Evolutionary conservation across 2,797 vertebrate genomes (phyloP), one percentile per base, ranked within the genome.

Genomic region (Gambelia wislizenii): DNA sequence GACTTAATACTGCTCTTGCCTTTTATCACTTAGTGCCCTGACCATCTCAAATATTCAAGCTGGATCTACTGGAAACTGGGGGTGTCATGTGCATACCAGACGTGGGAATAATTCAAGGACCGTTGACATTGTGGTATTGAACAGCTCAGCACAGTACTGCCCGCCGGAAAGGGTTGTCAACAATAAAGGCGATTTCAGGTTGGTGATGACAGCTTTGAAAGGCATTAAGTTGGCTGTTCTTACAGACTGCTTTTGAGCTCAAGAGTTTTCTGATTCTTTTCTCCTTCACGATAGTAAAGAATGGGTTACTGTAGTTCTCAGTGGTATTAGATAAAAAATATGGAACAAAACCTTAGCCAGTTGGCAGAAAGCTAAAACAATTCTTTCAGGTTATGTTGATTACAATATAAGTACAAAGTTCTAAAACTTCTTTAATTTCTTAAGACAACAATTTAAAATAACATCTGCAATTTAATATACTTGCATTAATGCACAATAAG

Each of bases 161-260:
- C 96, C 97, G 5, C 97, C 98, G 1, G 99, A 99, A 91, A 97
- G 98, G 1, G 96, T 99, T 89, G 97, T 98, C 42, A 99, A 99
- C 97, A 99, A 99, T 95, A 99, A 99, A 96, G 99, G 99, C 1
- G 99, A 99, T 89, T 99, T 99, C 97, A 98, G 98, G 99, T 99
- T 83, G 92, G 97, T 96, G 90, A 83, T 3, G 0, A 90, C 16
- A 30, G 0, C 0, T 1, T 72, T 81, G 74, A 82, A 42, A 13
- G 87, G 13, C 13, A 33, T 6, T 54, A n/a, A 10, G 7, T 27
- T 6, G 36, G 42, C 13, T 83, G 36, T 56, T 83, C 33, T 82
- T 75, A 61, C 16, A 72, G 52, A 33, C 7, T 52, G 77, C 77
- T 49, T 64, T 81, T 79, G 20, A 85, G 16, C 54, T 67, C 36